Conservation (phyloP, 2,888 invertebrate genomes). For the Uropetala carovei region DNA sequence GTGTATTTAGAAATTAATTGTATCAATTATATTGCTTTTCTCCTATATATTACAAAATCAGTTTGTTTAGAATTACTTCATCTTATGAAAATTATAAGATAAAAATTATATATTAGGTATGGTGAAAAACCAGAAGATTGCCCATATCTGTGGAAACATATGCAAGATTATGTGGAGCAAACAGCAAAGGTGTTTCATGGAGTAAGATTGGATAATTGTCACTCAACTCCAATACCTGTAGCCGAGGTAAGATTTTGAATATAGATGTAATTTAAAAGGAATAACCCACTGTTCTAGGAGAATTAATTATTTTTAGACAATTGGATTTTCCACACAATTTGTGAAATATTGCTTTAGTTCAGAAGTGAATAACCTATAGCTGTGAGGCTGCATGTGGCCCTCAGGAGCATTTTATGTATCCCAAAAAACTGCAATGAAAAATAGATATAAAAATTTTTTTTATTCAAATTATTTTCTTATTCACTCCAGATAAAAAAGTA, state of each 20-base stretch:
- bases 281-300: too few relatives aligned
- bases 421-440: too few relatives aligned
- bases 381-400: too few relatives aligned
- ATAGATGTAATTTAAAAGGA: background rate
- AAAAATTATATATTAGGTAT: slow-evolving; percentile 77
- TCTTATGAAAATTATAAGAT: background rate
- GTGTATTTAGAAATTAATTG: background rate
- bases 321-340: too few relatives aligned
- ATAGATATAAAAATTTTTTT: too few relatives aligned
- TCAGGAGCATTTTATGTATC: too few relatives aligned
- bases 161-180: slow-evolving; percentile 93
- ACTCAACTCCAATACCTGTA: slow-evolving; percentile 97
- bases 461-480: too few relatives aligned
- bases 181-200: slow-evolving; percentile 96
- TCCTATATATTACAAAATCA: background rate
- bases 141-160: slow-evolving; percentile 96
- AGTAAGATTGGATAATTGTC: slow-evolving; percentile 97
- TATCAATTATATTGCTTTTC: background rate
- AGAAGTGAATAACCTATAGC: too few relatives aligned
- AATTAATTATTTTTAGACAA: too few relatives aligned
- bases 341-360: too few relatives aligned
- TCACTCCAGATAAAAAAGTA: too few relatives aligned
- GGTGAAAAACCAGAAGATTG: slow-evolving; percentile 91
- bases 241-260: slow-evolving; percentile 77
- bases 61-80: background rate